These are phyloP conservation scores for Dendroctonus valens DNA, from an alignment of 1,140 invertebrate species.

Conservation along the genomic window DNA sequence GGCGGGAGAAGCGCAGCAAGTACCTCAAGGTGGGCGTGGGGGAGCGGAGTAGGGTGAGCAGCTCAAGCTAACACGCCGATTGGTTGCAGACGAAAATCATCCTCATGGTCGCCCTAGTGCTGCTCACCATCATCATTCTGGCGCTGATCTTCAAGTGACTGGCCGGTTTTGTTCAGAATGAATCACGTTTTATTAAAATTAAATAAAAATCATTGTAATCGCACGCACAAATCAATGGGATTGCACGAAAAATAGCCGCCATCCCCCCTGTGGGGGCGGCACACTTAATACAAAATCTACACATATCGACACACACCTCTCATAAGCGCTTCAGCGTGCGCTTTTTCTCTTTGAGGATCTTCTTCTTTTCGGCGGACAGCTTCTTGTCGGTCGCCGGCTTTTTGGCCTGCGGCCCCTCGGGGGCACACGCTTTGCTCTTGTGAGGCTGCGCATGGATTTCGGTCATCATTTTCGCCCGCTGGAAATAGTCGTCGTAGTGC, in stretches of 20 bases:
- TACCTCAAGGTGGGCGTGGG: conserved; percentile 36
- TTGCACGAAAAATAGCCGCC: too few species aligned
- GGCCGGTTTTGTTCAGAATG: not conserved
- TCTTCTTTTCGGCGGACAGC: conserved; percentile 73
- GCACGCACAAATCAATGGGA: too few species aligned
- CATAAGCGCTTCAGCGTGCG: conserved; percentile 86
- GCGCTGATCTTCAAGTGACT: not conserved
- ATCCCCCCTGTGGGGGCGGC: not conserved
- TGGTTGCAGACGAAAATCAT: too few species aligned
- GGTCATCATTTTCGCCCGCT: conserved; percentile 89
- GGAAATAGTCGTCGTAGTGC: conserved; percentile 88
- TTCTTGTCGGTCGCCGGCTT: conserved; percentile 78
- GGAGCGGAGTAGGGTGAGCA: too few species aligned
- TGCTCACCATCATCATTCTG: not conserved
- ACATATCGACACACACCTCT: conserved; percentile 44
- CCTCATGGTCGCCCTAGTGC: not conserved
- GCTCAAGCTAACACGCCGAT: too few species aligned
- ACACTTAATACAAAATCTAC: not conserved
- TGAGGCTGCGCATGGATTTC: conserved; percentile 81
- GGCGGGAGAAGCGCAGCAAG: conserved; percentile 51
- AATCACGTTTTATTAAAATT: not conserved
- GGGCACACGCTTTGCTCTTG: conserved; percentile 50
- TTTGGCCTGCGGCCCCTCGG: conserved; percentile 74
- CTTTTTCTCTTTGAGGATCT: conserved; percentile 81
- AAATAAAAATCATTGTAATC: too few species aligned